Evolutionary conservation across 2,113 vertebrate genomes (phyloP).

Genomic region (Ammodytes marinus): DNA sequence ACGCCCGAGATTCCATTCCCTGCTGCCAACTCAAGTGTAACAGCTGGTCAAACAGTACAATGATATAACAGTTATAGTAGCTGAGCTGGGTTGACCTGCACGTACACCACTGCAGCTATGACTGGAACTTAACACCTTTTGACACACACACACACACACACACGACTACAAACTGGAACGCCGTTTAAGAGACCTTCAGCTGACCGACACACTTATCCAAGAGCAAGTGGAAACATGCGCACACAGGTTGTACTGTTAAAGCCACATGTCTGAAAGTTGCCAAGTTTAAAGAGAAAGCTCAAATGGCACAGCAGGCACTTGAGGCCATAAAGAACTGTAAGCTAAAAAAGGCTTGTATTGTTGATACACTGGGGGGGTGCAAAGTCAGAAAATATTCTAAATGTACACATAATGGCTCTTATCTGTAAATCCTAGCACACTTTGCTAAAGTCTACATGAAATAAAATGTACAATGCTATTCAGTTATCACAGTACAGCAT

Average conservation of each 20-base stretch:
- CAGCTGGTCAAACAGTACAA: constrained; percentile 69
- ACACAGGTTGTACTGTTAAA: background rate
- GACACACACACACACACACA: constrained; percentile 9
- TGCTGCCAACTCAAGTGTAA: constrained; percentile 55
- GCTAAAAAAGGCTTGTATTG: background rate
- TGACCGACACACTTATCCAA: constrained; percentile 28
- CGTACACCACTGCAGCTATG: constrained; percentile 38
- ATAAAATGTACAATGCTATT: no score
- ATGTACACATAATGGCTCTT: no score
- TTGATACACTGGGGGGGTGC: no score
- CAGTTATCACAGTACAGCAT: no score
- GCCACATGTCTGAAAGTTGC: background rate
- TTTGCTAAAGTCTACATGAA: no score
- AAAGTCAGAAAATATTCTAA: no score
- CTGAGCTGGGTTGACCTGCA: constrained; percentile 28
- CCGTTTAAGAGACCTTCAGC: constrained; percentile 32
- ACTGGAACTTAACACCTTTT: constrained; percentile 38
- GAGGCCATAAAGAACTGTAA: no score
- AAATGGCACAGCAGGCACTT: background rate
- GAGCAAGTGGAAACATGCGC: background rate
- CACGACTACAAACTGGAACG: background rate
- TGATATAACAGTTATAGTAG: constrained; percentile 23
- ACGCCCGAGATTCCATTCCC: constrained; percentile 3
- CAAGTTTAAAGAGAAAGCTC: background rate
- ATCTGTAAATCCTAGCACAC: no score